Conservation (phyloP, 2,888 invertebrate species). For the Sepioteuthis lessoniana region DNA sequence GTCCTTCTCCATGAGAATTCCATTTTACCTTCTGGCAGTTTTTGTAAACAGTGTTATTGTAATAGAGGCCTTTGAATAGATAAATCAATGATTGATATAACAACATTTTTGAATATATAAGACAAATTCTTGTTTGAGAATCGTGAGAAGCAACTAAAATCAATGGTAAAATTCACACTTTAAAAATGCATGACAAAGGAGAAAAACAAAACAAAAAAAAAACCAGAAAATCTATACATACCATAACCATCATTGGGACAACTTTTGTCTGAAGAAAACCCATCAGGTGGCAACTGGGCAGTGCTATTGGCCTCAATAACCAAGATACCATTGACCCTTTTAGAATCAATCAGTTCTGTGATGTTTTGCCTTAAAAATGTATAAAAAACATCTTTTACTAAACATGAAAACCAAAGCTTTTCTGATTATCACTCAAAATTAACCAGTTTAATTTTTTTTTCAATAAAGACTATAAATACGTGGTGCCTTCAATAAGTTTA, state of each 20-base stretch:
- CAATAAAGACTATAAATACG: too few species aligned
- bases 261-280: conserved; percentile 80
- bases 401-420: background rate
- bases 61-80: conserved; percentile 63
- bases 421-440: background rate
- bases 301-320: conserved; percentile 69
- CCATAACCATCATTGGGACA: conserved; percentile 88
- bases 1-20: conserved; percentile 86
- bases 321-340: conserved; percentile 76
- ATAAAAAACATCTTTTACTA: background rate
- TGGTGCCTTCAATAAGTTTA: too few species aligned
- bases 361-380: conserved; percentile 65
- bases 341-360: conserved; percentile 70
- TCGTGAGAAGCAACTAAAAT: too few species aligned
- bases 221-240: conserved; percentile 54
- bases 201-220: too few species aligned
- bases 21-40: conserved; percentile 77
- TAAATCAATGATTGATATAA: too few species aligned
- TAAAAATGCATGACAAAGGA: too few species aligned
- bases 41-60: conserved; percentile 58
- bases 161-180: too few species aligned
- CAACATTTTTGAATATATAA: too few species aligned
- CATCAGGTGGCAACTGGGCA: conserved; percentile 57
- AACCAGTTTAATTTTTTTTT: too few species aligned
- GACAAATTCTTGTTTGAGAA: too few species aligned